Conservation (phyloP, 1,140 invertebrate genomes). For the Aradophagus sp. region DNA sequence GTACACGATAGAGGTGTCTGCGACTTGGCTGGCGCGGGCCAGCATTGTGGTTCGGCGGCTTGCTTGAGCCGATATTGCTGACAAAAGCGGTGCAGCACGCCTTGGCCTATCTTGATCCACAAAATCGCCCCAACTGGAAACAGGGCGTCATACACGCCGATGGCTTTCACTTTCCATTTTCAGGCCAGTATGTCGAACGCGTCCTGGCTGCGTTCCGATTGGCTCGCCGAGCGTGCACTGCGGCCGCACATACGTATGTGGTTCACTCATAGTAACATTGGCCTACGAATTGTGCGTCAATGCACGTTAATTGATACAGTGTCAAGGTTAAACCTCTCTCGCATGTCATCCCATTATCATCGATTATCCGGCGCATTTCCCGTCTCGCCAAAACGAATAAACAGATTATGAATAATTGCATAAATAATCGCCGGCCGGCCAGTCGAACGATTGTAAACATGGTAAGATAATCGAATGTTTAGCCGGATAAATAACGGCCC, state of each 20-base stretch:
- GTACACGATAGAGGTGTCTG: too few relatives aligned
- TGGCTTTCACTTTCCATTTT: constrained; percentile 61
- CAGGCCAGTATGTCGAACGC: constrained; percentile 60
- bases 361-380: constrained; percentile 71
- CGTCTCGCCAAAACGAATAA: constrained; percentile 59
- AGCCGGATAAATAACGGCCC: constrained; percentile 44
- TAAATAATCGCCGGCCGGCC: constrained; percentile 43
- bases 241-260: constrained; percentile 60
- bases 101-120: constrained; percentile 55
- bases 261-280: constrained; percentile 68
- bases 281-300: constrained; percentile 68
- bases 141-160: constrained; percentile 57
- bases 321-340: constrained; percentile 74
- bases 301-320: constrained; percentile 74
- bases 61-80: too few relatives aligned
- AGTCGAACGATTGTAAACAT: constrained; percentile 51
- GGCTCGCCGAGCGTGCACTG: constrained; percentile 63
- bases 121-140: constrained; percentile 56
- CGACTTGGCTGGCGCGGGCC: too few relatives aligned
- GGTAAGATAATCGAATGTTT: constrained; percentile 55
- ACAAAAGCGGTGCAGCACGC: constrained; percentile 19
- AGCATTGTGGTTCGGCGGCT: too few relatives aligned
- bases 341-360: constrained; percentile 73
- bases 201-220: constrained; percentile 59
- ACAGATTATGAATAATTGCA: constrained; percentile 58